phyloP scores from a whole-genome alignment of 2,797 vertebrate genomes.

The Sarcophilus harrisii region DNA sequence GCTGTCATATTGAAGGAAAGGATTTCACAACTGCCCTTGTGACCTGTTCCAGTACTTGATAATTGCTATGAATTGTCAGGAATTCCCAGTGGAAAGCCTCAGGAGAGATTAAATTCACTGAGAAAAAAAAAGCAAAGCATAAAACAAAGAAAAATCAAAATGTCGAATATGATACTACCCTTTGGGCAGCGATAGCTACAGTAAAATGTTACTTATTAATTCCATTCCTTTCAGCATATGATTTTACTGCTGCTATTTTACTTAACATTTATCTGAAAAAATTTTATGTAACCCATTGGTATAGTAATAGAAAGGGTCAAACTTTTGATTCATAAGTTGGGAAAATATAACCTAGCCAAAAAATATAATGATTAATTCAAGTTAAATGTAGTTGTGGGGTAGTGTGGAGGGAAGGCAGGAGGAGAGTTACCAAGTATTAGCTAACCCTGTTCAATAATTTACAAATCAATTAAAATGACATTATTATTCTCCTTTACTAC shows the following conservation, averaged over 20 bases:
- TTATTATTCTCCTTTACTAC: conserved; percentile 84
- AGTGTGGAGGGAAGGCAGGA: conserved; percentile 11
- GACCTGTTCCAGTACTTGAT: not conserved
- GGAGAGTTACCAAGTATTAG: conserved; percentile 71
- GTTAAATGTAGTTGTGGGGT: conserved; percentile 50
- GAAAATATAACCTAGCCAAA: conserved; percentile 61
- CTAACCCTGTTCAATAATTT: conserved; percentile 86
- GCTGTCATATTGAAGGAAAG: not conserved
- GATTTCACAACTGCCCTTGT: not conserved
- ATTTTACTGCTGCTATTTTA: not conserved
- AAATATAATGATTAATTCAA: conserved; percentile 76
- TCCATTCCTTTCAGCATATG: conserved; percentile 50
- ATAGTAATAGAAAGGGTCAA: conserved; percentile 57
- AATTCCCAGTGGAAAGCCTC: not conserved
- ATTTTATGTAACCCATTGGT: conserved; percentile 10
- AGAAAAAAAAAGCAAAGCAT: not conserved
- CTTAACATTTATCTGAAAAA: conserved; percentile 33
- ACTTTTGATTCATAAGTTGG: conserved; percentile 33
- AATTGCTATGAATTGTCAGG: not conserved
- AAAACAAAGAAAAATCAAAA: conserved; percentile 4
- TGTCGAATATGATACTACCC: not conserved
- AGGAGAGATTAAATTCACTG: conserved; percentile 19
- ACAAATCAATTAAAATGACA: conserved; percentile 89
- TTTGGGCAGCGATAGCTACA: conserved; percentile 9
- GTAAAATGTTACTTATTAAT: conserved; percentile 14